phyloP scores from a whole-genome alignment of 2,888 invertebrate genomes.

The Axea sp. region DNA sequence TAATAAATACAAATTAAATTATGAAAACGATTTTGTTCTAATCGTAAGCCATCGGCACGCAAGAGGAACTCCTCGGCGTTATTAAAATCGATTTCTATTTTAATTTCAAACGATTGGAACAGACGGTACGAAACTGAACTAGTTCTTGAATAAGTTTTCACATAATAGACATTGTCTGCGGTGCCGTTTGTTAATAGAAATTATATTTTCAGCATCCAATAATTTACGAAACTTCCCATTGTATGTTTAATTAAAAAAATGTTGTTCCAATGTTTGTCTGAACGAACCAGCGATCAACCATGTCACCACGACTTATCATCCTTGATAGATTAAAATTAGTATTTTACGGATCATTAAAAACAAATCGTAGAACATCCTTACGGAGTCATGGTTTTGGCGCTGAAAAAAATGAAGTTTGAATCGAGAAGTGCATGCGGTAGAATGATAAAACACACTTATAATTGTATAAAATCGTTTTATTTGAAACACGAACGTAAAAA shows the following conservation, averaged over 20 bases:
- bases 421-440: constrained; percentile 28
- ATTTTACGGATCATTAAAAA: background rate
- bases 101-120: constrained; percentile 1
- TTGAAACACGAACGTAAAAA: constrained; percentile 29
- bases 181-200: background rate
- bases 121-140: background rate
- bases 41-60: constrained; percentile 5
- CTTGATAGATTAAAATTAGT: constrained; percentile 7
- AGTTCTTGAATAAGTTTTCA: constrained; percentile 2
- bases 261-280: no score
- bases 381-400: constrained; percentile 22
- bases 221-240: no score
- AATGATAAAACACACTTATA: constrained; percentile 36
- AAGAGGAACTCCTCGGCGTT: constrained; percentile 3
- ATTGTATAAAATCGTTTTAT: constrained; percentile 42
- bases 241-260: no score
- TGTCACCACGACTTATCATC: no score
- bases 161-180: constrained; percentile 11
- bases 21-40: no score
- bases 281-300: no score
- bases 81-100: constrained; percentile 43
- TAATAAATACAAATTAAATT: constrained; percentile 8
- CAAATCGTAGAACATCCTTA: constrained; percentile 24
- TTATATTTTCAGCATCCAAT: background rate
- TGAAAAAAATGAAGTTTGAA: constrained; percentile 30